A percentile compares a stretch with the other conserved stretches of the same genome.
Evolutionary conservation across 2,797 vertebrate genomes (phyloP).

Genomic region (Gorsachius magnificus): DNA sequence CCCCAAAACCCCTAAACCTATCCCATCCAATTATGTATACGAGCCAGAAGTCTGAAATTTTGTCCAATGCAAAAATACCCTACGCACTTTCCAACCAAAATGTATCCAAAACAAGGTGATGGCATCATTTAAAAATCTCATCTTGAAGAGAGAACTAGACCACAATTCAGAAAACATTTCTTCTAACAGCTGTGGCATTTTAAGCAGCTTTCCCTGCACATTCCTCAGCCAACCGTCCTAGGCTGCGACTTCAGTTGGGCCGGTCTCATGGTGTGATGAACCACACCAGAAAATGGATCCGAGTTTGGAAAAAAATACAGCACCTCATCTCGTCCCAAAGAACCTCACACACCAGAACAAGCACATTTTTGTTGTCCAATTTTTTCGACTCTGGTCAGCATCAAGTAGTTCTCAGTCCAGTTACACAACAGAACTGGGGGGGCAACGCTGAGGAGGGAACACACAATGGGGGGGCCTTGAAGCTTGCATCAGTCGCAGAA

Average conservation of each 20-base stretch:
- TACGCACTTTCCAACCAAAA: neutral
- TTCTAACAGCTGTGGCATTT: neutral
- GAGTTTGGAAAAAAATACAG: neutral
- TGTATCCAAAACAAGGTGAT: neutral
- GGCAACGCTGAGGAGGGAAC: neutral
- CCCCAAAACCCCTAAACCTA: neutral
- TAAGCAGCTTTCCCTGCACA: neutral
- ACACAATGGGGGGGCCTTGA: neutral
- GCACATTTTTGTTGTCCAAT: neutral
- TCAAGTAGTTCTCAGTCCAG: neutral
- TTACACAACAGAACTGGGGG: neutral
- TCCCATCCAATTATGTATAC: neutral
- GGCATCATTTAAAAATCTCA: neutral
- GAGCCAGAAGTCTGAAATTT: neutral
- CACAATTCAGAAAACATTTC: neutral
- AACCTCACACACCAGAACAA: neutral
- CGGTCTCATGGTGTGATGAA: neutral
- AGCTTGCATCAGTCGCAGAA: neutral
- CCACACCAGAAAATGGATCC: neutral
- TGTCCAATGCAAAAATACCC: neutral
- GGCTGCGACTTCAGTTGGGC: neutral
- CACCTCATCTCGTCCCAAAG: neutral
- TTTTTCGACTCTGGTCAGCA: neutral
- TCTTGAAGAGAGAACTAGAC: neutral
- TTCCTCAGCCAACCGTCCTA: rapidly evolving